Percentiles rank a stretch among this genome's conserved stretches.
phyloP scores from a whole-genome alignment of 2,797 vertebrate genomes.

The Phaenicophaeus curvirostris region DNA sequence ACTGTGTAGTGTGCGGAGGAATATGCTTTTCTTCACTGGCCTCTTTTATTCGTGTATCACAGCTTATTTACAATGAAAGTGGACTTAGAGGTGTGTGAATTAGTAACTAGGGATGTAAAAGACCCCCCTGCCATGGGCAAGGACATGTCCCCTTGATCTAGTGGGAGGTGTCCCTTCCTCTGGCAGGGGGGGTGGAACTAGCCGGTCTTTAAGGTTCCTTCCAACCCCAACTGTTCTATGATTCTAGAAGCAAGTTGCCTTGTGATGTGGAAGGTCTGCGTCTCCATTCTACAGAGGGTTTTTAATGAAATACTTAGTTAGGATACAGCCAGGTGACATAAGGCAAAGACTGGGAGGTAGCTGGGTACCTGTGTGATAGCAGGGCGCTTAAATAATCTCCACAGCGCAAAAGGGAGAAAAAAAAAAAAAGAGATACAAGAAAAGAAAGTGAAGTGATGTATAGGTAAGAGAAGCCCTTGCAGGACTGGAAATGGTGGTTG shows the following conservation, averaged over 20 bases:
- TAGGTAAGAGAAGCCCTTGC: neutral
- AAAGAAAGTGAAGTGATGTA: neutral
- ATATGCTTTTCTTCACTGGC: no score
- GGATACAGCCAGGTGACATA: neutral
- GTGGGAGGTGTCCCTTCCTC: no score
- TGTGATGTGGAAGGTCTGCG: neutral
- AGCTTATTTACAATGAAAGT: neutral
- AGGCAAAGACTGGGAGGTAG: neutral
- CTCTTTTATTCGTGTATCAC: neutral
- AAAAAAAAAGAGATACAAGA: no score
- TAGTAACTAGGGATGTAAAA: neutral
- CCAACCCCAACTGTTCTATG: no score
- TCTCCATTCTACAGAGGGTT: fast-evolving
- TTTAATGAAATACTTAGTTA: neutral
- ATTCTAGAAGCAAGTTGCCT: neutral
- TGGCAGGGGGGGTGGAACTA: no score
- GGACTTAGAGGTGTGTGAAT: neutral
- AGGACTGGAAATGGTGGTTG: neutral
- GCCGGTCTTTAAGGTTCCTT: no score
- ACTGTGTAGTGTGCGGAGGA: neutral
- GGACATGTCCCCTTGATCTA: no score
- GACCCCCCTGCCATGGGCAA: no score
- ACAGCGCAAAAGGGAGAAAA: fast-evolving
- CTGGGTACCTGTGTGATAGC: neutral
- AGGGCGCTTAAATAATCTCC: neutral